Base-by-base conservation (phyloP, 2,888 invertebrate genomes). In the Incurvaria masculella region DNA sequence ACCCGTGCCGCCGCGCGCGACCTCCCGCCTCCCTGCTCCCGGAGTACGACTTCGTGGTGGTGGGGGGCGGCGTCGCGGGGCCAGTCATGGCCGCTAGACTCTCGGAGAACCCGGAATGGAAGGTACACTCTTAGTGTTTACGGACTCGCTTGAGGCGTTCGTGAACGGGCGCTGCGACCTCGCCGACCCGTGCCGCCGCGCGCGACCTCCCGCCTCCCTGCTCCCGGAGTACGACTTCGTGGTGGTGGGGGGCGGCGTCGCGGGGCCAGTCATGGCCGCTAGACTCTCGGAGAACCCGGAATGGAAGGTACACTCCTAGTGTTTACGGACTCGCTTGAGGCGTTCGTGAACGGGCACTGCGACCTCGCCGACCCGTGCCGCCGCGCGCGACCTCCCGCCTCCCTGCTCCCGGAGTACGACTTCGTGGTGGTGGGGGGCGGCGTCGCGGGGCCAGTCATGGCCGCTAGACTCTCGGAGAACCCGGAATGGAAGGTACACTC, bases 361-460 rank as follows among this genome's bases (percentile, higher is more conserved):
- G 79, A 79, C 55, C 62, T 84, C 38, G 74, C 81, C 0, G 84
- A 84, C 55, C 79, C 83, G 1, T 87, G 87, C 62, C 73, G 81
- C 49, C 70, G 87, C 42, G 74, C 86, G 4, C 60, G 49, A 10
- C 80, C 81, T 5, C 63, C 57, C 45, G 62, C 68, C 2, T 60
- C 60, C 1, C 59, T 61, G 2, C 81, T 82, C 46, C 61, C 69
- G 1, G 76, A 68, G 46, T 87, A 87, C 54, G 87, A 87, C 60
- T 87, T 86, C 57, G 79, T 86, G 23, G 85, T 86, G 5, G 69
- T 84, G 11, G 87, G 86, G 0, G 85, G 84, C 2, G 87, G 87
- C 0, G 81, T 86, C 2, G 84, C 83, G 0, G 87, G 87, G 0
- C 68, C 86, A 0, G 82, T 83, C 8, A 81, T 84, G 0, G 87